A percentile compares a stretch with the other conserved stretches of the same genome.
phyloP scores from a whole-genome alignment of 2,888 invertebrate species.

The Drosophila gaucha region DNA sequence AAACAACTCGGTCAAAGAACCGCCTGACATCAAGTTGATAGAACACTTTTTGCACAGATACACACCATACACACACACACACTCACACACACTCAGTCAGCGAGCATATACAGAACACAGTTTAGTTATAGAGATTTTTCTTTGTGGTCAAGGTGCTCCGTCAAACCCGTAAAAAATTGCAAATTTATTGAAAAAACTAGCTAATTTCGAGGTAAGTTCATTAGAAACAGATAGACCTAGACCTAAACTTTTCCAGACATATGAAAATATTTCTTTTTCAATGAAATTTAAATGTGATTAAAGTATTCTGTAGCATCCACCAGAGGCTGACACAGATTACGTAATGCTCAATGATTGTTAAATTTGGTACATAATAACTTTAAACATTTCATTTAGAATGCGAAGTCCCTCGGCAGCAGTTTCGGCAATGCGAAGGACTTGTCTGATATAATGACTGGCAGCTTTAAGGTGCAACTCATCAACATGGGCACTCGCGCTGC shows the following conservation, averaged over 20 bases:
- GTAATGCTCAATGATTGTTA: constrained; percentile 26
- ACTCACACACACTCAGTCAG: background rate
- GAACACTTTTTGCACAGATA: constrained; percentile 60
- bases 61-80: constrained; percentile 39
- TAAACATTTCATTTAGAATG: constrained; percentile 67
- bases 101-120: constrained; percentile 39
- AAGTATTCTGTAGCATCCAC: constrained; percentile 36
- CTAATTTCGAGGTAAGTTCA: constrained; percentile 82
- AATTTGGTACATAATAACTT: background rate
- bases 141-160: constrained; percentile 70
- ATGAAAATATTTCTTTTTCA: constrained; percentile 28
- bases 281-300: constrained; percentile 4
- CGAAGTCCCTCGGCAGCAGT: constrained; percentile 83
- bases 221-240: constrained; percentile 1
- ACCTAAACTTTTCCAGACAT: background rate
- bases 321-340: constrained; percentile 26
- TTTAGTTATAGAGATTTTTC: constrained; percentile 81
- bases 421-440: constrained; percentile 83
- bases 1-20: background rate
- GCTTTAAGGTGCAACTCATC: constrained; percentile 89
- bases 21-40: constrained; percentile 31
- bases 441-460: constrained; percentile 87
- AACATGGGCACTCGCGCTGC: constrained; percentile 97
- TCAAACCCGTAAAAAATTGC: constrained; percentile 83
- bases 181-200: constrained; percentile 84